Evolutionary conservation across 2,888 invertebrate species (phyloP).

Genomic region (Conops quadrifasciatus): DNA sequence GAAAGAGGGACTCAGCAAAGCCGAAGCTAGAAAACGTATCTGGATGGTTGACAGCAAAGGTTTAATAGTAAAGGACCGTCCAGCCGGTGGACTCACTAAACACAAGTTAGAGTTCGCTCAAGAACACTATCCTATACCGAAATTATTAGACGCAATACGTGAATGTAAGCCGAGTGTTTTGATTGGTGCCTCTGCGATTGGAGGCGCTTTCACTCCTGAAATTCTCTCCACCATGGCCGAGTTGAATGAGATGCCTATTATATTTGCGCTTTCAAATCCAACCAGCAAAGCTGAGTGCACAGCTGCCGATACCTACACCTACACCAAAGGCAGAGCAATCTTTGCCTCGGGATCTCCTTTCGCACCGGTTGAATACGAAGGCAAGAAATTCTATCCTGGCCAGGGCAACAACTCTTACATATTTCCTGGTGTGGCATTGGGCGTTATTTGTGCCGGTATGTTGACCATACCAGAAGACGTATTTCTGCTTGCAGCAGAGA

Average conservation of each 20-base stretch:
- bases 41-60: conserved; percentile 98
- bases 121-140: conserved; percentile 77
- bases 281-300: conserved; percentile 99
- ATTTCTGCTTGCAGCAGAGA: conserved; percentile 90
- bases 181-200: conserved; percentile 93
- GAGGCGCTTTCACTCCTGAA: conserved; percentile 90
- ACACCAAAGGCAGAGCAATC: conserved; percentile 89
- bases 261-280: conserved; percentile 98
- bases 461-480: conserved; percentile 89
- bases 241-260: conserved; percentile 85
- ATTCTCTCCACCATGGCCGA: conserved; percentile 88
- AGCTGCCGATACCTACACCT: conserved; percentile 93
- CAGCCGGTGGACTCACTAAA: conserved; percentile 79
- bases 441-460: conserved; percentile 87
- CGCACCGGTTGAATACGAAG: conserved; percentile 81
- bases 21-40: conserved; percentile 82
- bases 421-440: conserved; percentile 95
- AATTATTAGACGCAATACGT: conserved; percentile 82
- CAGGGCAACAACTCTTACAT: conserved; percentile 99
- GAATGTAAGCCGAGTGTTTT: conserved; percentile 86
- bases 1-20: conserved; percentile 79
- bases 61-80: conserved; percentile 86
- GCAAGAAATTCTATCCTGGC: conserved; percentile 85
- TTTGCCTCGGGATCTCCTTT: conserved; percentile 99
- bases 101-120: conserved; percentile 88